Conservation (phyloP, 2,113 vertebrate genomes). For the Heliornis fulica region DNA sequence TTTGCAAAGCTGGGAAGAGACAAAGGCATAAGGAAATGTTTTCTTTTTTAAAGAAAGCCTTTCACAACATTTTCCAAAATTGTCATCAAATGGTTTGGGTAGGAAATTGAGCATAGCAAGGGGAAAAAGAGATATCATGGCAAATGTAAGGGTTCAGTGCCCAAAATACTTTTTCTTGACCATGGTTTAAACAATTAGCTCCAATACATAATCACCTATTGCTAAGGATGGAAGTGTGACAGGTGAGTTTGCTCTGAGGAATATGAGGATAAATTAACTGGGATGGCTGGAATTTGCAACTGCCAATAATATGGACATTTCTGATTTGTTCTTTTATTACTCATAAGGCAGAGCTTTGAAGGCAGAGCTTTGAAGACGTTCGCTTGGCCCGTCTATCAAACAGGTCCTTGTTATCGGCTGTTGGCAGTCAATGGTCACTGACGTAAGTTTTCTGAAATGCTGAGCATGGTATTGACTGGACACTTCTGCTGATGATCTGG, state of each 20-base stretch:
- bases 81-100: too few species aligned
- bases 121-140: neutral
- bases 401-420: neutral
- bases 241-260: neutral
- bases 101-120: neutral
- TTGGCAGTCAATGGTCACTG: neutral
- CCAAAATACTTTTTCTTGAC: neutral
- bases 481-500: neutral
- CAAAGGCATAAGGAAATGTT: neutral
- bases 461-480: neutral
- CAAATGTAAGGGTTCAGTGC: neutral
- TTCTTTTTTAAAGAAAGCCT: neutral
- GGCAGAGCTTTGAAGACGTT: neutral
- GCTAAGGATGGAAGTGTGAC: neutral
- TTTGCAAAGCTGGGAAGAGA: neutral
- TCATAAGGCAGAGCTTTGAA: neutral
- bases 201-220: neutral
- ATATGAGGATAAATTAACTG: neutral
- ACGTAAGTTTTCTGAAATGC: neutral
- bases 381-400: neutral
- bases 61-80: neutral
- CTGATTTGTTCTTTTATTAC: neutral
- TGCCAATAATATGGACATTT: neutral
- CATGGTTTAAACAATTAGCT: neutral
- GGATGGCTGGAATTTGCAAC: neutral